These are phyloP conservation scores for Micromys minutus DNA, from an alignment of 2,113 vertebrate genomes.

Conservation along the genomic window DNA sequence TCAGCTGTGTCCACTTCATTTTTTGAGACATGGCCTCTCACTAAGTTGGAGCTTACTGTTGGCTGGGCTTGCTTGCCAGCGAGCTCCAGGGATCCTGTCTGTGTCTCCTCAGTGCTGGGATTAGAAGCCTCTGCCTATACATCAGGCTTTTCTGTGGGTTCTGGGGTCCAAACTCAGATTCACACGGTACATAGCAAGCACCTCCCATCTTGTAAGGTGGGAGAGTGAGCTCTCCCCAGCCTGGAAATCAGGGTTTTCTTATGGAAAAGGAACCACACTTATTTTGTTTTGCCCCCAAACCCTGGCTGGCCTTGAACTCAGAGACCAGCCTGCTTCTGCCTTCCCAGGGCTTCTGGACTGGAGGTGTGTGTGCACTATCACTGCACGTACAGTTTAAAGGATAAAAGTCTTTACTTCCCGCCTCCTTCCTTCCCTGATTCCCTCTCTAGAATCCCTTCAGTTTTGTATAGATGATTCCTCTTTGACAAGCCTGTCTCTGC, in stretches of 20 bases:
- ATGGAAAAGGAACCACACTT: background rate
- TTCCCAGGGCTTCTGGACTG: background rate
- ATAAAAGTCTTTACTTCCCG: background rate
- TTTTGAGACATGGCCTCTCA: background rate
- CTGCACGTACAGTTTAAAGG: background rate
- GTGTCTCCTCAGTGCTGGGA: background rate
- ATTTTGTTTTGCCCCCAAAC: background rate
- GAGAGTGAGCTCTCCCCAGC: background rate
- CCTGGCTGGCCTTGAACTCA: background rate
- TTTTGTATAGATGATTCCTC: background rate
- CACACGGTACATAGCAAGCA: background rate
- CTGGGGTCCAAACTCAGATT: background rate
- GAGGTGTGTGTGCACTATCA: background rate
- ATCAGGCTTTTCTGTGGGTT: background rate
- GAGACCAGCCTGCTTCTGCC: background rate
- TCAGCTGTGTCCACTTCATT: background rate
- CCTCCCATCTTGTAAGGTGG: background rate
- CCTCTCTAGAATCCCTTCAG: slow-evolving; percentile 1
- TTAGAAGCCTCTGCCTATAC: background rate
- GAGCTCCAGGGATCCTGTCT: background rate
- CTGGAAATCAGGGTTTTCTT: slow-evolving; percentile 37
- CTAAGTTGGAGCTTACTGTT: background rate
- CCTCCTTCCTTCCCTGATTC: background rate
- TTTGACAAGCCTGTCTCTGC: background rate
- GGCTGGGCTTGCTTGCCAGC: background rate